Base-by-base conservation (phyloP, 1,140 invertebrate genomes). In the Drosophila aff. region DNA sequence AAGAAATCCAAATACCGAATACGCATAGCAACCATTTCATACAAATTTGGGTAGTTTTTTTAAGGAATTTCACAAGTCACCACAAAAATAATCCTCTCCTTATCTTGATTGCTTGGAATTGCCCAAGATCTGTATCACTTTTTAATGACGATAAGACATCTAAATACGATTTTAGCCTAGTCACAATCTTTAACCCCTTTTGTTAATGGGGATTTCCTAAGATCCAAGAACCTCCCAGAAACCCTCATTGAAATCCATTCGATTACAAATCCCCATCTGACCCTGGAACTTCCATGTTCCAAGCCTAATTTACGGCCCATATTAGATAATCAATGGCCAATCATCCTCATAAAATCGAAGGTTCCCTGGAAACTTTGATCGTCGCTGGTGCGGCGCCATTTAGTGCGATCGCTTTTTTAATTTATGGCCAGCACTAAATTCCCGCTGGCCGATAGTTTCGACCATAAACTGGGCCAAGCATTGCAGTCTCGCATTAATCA, bases 391-490 rank as follows among this genome's bases (percentile, higher is more conserved):
- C 21, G 64, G 40, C 63, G 63, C 49, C 49, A 28, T 53, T 7
- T 11, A n/a, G 23, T 52, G 11, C 44, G 21, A 11, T 52, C 38
- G 31, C 8, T 7, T 31, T n/a, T 7, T 41, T 4, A 28, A 38
- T 73, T 60, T 73, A 73, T 46, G 69, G 21, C 16, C 16, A 16
- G 43, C 52, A 41, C 44, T 73, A 59, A 72, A 60, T 71, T 31
- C 26, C 26, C 2, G 2, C 57, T 68, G 23, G 47, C 18, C 21
- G 3, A 44, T 26, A 67, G 46, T 38, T 43, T 43, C 16, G 26
- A 3, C 7, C 46, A 44, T 69, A 67, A 67, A 67, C 23, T 26
- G 28, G 18, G 15, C 6, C 52, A 55, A 23, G 21, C 21, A 55
- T 55, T 40, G 53, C 36, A n/a, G 53, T 40, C 53, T 40, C 3